These are phyloP conservation scores for Ornithoptera alexandrae DNA, from an alignment of 2,888 invertebrate genomes.

Conservation along the genomic window DNA sequence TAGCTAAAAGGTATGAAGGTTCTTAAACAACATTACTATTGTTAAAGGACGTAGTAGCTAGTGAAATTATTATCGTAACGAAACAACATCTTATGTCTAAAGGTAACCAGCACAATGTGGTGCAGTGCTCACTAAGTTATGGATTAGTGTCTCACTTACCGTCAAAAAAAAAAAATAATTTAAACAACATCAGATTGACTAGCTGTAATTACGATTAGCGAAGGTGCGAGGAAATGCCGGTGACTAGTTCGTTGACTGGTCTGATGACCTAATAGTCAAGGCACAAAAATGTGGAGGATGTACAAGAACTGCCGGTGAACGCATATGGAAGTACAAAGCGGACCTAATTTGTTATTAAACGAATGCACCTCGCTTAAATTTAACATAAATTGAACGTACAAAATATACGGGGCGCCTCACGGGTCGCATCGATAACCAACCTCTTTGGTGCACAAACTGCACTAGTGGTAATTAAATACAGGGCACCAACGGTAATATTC, in stretches of 20 bases:
- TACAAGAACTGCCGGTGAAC: slow-evolving; percentile 11
- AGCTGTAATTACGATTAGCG: slow-evolving; percentile 6
- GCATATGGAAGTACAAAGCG: slow-evolving; percentile 16
- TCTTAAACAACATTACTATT: no score
- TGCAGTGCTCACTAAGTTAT: no score
- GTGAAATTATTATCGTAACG: no score
- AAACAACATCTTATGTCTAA: no score
- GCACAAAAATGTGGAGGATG: slow-evolving; percentile 3
- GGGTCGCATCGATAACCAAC: slow-evolving; percentile 12
- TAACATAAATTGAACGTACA: slow-evolving; percentile 24
- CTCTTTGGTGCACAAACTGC: not conserved
- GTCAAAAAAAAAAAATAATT: no score
- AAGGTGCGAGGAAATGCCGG: slow-evolving; percentile 10
- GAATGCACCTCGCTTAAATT: slow-evolving; percentile 25
- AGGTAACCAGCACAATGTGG: no score
- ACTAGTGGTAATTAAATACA: slow-evolving; percentile 1
- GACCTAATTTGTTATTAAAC: slow-evolving; percentile 24
- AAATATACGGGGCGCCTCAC: slow-evolving; percentile 19
- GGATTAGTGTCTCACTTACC: no score
- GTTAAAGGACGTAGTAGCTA: no score
- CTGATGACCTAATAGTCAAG: slow-evolving; percentile 17
- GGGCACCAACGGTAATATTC: not conserved
- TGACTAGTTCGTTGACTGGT: slow-evolving; percentile 15
- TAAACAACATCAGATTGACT: not conserved
- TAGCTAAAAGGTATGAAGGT: no score